Conservation (phyloP, 2,113 vertebrate genomes). For the Alligator sinensis region DNA sequence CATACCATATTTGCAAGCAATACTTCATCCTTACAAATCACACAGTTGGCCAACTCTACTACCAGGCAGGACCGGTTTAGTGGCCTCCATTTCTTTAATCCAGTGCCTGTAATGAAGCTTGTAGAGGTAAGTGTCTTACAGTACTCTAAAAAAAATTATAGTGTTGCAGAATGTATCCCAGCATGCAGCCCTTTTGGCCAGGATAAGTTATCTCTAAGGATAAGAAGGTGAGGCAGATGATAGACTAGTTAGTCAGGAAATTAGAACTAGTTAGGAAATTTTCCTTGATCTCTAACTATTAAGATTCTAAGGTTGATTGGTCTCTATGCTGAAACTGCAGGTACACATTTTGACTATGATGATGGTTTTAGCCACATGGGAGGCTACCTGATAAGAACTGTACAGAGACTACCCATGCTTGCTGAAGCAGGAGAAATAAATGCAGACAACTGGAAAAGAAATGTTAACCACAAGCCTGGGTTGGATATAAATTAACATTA, state of each 20-base stretch:
- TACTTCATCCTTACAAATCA: conserved; percentile 94
- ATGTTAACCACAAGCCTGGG: neutral
- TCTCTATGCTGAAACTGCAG: neutral
- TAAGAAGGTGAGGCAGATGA: neutral
- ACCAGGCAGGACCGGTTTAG: conserved; percentile 91
- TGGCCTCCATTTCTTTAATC: conserved; percentile 98
- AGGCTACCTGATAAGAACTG: neutral
- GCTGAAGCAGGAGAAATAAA: neutral
- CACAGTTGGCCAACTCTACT: conserved; percentile 89
- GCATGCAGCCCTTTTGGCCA: neutral
- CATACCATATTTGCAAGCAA: conserved; percentile 97
- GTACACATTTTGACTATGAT: neutral
- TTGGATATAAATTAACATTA: fast-evolving
- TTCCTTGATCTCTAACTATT: neutral
- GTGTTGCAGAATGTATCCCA: neutral
- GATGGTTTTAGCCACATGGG: neutral
- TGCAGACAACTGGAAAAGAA: neutral
- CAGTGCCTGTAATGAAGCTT: conserved; percentile 96
- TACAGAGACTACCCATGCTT: neutral
- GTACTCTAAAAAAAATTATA: neutral
- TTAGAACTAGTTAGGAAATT: neutral
- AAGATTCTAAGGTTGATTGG: neutral
- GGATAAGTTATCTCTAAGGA: neutral
- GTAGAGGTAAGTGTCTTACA: conserved; percentile 85
- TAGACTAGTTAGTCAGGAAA: neutral